Evolutionary conservation across 2,888 invertebrate genomes (phyloP).

Genomic region (Polietes domitor): DNA sequence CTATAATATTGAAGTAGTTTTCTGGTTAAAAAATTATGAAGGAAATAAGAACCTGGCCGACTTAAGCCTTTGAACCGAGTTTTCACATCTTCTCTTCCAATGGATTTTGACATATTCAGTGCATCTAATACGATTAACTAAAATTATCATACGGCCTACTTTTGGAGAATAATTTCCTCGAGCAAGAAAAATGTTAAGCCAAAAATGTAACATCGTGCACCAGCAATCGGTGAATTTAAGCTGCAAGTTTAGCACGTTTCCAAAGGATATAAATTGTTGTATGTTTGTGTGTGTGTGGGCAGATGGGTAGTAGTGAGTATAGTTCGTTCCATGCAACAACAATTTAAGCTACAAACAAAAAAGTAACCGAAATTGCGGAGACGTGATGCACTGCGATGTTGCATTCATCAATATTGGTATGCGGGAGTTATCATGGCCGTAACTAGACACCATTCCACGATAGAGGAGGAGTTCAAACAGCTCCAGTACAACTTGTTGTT

Average conservation of each 20-base stretch:
- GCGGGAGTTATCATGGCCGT: neutral
- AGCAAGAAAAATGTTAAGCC: neutral
- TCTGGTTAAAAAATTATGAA: no score
- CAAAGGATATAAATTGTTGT: neutral
- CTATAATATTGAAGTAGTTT: no score
- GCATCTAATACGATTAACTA: no score
- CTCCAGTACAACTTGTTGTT: neutral
- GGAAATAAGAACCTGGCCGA: no score
- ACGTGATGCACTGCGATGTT: constrained; percentile 15
- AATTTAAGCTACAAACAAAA: neutral
- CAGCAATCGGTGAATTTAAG: neutral
- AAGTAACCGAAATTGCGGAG: constrained; percentile 15
- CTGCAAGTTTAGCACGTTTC: neutral
- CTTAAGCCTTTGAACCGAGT: no score
- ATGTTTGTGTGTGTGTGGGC: neutral
- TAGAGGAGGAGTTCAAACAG: no score
- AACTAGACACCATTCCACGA: neutral
- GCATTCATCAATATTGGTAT: constrained; percentile 33
- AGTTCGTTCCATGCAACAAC: neutral
- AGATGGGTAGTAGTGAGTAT: neutral
- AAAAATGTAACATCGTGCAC: no score
- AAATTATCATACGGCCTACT: neutral
- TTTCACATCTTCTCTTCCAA: no score
- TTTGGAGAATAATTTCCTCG: neutral
- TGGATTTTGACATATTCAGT: no score